Evolutionary conservation across 2,113 vertebrate species (phyloP).

Genomic region (Lota lota): DNA sequence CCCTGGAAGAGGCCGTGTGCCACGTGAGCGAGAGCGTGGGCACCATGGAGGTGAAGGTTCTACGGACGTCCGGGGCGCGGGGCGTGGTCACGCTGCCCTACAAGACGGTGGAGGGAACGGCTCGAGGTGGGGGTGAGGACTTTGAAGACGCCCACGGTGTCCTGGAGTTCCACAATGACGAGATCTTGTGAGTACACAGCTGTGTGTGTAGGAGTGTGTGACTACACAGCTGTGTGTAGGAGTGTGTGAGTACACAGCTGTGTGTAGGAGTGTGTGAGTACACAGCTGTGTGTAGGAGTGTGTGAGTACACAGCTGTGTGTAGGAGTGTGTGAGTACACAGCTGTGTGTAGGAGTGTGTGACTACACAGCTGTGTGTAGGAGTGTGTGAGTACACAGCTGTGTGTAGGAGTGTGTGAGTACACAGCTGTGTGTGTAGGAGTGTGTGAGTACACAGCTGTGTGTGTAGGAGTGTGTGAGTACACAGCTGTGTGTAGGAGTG

Average conservation of each 20-base stretch:
- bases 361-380: too few relatives aligned
- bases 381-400: too few relatives aligned
- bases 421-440: too few relatives aligned
- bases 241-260: constrained; percentile 7
- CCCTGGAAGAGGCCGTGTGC: constrained; percentile 88
- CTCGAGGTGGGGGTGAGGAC: constrained; percentile 91
- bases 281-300: constrained; percentile 10
- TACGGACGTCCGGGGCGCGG: constrained; percentile 92
- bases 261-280: constrained; percentile 14
- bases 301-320: too few relatives aligned
- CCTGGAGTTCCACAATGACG: constrained; percentile 97
- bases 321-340: constrained; percentile 39
- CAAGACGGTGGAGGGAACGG: constrained; percentile 93
- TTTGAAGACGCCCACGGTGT: constrained; percentile 92
- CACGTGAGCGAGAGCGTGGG: constrained; percentile 96
- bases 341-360: too few relatives aligned
- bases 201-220: constrained; percentile 16
- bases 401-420: too few relatives aligned
- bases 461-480: too few relatives aligned
- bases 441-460: too few relatives aligned
- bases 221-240: constrained; percentile 1
- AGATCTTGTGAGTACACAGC: constrained; percentile 94
- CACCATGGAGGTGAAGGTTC: constrained; percentile 96
- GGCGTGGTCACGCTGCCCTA: constrained; percentile 93
- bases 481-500: too few relatives aligned